A percentile compares a stretch with the other conserved stretches of the same genome.
These are phyloP conservation scores for Aporophyla nigra DNA, from an alignment of 2,888 invertebrate genomes.

Conservation along the genomic window DNA sequence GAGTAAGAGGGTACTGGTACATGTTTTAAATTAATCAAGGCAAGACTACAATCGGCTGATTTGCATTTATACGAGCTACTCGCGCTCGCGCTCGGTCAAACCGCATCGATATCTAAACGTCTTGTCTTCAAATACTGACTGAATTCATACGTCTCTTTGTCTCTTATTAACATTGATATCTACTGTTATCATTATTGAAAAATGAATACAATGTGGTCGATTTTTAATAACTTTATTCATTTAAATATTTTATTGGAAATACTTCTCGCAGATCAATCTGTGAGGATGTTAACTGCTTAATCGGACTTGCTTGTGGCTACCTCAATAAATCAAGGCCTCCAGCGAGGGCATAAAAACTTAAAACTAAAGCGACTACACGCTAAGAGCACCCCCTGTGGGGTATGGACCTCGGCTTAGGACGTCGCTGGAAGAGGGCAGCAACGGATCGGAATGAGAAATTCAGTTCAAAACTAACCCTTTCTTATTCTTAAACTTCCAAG, in stretches of 20 bases:
- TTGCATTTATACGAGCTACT: slow-evolving; percentile 85
- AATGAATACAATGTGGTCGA: not conserved
- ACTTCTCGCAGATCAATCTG: no score
- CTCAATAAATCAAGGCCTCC: no score
- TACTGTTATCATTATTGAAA: not conserved
- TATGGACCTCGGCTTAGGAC: no score
- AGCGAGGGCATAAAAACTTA: no score
- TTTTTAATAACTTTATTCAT: no score
- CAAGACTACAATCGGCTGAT: slow-evolving; percentile 83
- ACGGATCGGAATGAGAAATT: no score
- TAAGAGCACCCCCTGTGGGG: no score
- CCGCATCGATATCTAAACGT: slow-evolving; percentile 78
- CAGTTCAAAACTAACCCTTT: not conserved
- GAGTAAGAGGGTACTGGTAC: slow-evolving; percentile 74
- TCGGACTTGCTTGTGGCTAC: no score
- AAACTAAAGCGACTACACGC: no score
- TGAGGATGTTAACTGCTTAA: no score
- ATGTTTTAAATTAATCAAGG: slow-evolving; percentile 85
- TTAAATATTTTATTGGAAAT: no score
- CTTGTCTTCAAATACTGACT: slow-evolving; percentile 66
- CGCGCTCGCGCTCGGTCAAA: slow-evolving; percentile 75
- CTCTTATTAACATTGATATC: not conserved
- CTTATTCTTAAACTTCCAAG: not conserved
- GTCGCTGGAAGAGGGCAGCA: no score
- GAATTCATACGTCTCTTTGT: slow-evolving; percentile 66